A percentile compares a stretch with the other conserved stretches of the same genome.
phyloP scores from a whole-genome alignment of 2,113 vertebrate genomes.

The Rhinogobius similis region DNA sequence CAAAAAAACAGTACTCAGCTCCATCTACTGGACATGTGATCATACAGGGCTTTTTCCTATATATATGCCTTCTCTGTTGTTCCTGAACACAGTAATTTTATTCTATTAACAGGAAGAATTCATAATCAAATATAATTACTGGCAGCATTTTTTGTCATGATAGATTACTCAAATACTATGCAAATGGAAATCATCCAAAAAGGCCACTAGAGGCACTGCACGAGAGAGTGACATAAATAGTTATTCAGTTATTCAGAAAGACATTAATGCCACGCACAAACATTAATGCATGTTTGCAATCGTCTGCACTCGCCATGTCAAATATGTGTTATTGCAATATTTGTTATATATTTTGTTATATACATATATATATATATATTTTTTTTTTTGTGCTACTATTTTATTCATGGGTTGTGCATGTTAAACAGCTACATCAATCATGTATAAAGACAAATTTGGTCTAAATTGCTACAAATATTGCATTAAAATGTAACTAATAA shows the following conservation, averaged over 20 bases:
- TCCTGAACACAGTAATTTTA: background rate
- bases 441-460: no score
- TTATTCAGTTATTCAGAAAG: background rate
- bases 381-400: no score
- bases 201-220: background rate
- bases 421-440: no score
- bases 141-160: background rate
- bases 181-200: background rate
- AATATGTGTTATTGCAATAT: background rate
- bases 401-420: no score
- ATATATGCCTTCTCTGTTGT: background rate
- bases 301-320: background rate
- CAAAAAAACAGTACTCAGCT: background rate
- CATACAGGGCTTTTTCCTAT: background rate
- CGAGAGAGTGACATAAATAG: background rate
- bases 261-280: background rate
- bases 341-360: no score
- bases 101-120: background rate
- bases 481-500: no score
- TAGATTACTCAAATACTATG: background rate
- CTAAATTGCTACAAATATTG: no score
- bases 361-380: no score
- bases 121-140: background rate
- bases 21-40: conserved; percentile 2
- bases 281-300: background rate